phyloP scores from a whole-genome alignment of 2,113 vertebrate species.

The Pitta sordida region DNA sequence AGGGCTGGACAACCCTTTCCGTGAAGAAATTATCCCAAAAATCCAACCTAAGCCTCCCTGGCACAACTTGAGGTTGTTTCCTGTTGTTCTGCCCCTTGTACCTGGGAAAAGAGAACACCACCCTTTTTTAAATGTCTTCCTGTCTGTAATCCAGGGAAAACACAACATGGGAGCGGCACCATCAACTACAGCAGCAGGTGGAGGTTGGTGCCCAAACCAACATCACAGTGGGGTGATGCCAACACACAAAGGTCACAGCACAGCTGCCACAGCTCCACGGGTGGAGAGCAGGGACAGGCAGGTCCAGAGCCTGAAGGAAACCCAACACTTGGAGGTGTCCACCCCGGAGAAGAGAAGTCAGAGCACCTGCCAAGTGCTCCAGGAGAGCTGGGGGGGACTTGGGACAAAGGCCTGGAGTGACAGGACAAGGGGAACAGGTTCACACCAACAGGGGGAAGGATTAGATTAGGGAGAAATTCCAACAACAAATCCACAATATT shows the following conservation, averaged over 20 bases:
- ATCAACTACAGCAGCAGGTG: not conserved
- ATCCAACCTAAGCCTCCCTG: not conserved
- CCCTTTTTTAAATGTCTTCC: not conserved
- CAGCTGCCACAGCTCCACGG: not conserved
- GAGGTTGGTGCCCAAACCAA: not conserved
- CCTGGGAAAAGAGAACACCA: not conserved
- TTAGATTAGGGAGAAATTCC: not conserved
- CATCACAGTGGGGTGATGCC: rapidly evolving
- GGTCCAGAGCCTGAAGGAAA: not conserved
- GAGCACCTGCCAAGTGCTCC: too few relatives aligned
- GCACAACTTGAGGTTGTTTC: not conserved
- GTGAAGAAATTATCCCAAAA: not conserved
- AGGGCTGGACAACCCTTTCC: not conserved
- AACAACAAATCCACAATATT: not conserved
- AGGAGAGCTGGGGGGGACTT: too few relatives aligned
- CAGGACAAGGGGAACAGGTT: not conserved
- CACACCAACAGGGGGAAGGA: not conserved
- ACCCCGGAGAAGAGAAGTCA: not conserved
- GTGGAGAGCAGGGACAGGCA: not conserved
- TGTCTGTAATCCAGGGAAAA: too few relatives aligned
- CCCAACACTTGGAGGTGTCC: not conserved
- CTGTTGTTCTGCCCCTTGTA: not conserved
- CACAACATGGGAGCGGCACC: not conserved
- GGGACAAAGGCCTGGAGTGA: not conserved
- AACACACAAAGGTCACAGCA: not conserved